A percentile compares a stretch with the other conserved stretches of the same genome.
Evolutionary conservation across 2,797 vertebrate species (phyloP).

Genomic region (Neoniphon sammara): DNA sequence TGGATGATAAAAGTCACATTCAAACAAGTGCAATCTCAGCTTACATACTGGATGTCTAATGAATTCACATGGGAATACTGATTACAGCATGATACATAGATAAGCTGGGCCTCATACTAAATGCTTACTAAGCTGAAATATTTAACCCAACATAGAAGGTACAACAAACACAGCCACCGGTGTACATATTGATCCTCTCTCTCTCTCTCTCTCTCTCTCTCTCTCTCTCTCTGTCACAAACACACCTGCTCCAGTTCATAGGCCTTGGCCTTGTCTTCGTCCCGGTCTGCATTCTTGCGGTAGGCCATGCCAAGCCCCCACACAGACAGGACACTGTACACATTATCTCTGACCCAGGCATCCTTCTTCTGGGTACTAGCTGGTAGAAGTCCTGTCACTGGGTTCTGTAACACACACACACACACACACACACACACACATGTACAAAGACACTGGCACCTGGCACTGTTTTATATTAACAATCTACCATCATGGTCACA

Average conservation of each 20-base stretch:
- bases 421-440: constrained; percentile 1
- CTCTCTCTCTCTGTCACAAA: constrained; percentile 3
- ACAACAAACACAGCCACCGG: constrained; percentile 26
- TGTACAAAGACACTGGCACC: constrained; percentile 5
- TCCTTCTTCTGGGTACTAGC: constrained; percentile 92
- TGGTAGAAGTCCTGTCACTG: constrained; percentile 93
- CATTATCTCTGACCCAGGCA: constrained; percentile 97
- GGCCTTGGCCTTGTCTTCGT: constrained; percentile 98
- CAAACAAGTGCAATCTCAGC: neutral
- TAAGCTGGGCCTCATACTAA: neutral
- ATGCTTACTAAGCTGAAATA: constrained; percentile 5
- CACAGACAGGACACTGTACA: constrained; percentile 96
- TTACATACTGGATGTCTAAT: neutral
- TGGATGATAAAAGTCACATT: neutral
- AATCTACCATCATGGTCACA: constrained; percentile 33
- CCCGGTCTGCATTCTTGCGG: constrained; percentile 96
- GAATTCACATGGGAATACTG: neutral
- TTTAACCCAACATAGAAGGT: neutral
- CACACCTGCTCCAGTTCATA: constrained; percentile 97
- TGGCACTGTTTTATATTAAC: constrained; percentile 22
- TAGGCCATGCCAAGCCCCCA: constrained; percentile 99
- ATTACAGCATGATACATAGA: too few species aligned
- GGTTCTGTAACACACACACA: constrained; percentile 83
- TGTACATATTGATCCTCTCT: constrained; percentile 28
- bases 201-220: too few species aligned